A percentile compares a stretch with the other conserved stretches of the same genome.
These are phyloP conservation scores for Carterocephalus palaemon DNA, from an alignment of 2,888 invertebrate species.

Conservation along the genomic window DNA sequence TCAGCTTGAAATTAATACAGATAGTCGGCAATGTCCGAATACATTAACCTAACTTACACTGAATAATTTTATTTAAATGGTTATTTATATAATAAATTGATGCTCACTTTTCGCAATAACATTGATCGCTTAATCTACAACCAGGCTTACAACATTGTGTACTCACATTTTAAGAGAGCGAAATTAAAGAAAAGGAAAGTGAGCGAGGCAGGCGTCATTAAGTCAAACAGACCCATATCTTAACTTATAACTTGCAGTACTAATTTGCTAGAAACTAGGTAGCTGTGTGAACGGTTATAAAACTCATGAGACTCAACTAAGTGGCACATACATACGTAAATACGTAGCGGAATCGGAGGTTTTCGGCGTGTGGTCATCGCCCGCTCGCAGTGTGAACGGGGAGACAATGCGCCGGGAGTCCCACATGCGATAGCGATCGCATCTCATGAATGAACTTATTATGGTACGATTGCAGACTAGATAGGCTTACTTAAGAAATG, in stretches of 20 bases:
- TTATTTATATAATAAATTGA: too few relatives aligned
- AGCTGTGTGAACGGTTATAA: constrained; percentile 5
- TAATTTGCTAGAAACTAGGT: background rate
- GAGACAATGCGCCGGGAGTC: constrained; percentile 45
- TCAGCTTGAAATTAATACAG: too few relatives aligned
- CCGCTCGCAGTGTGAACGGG: constrained; percentile 42
- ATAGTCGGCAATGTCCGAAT: too few relatives aligned
- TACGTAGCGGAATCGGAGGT: constrained; percentile 13
- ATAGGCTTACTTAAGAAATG: constrained; percentile 49
- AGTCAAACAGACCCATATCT: background rate
- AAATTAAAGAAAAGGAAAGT: constrained; percentile 7
- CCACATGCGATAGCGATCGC: constrained; percentile 53
- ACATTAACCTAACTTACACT: too few relatives aligned
- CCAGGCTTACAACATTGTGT: background rate
- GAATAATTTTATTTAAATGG: too few relatives aligned
- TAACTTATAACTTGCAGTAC: constrained; percentile 3
- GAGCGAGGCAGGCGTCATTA: background rate
- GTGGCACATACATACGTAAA: background rate
- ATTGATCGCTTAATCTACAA: too few relatives aligned
- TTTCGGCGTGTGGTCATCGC: constrained; percentile 41
- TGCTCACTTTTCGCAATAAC: too few relatives aligned
- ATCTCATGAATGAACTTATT: constrained; percentile 45
- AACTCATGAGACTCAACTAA: constrained; percentile 4
- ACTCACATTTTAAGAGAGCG: background rate
- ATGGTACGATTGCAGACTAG: constrained; percentile 44